These are phyloP conservation scores for Cryptops parisi DNA, from an alignment of 2,888 invertebrate species.

Conservation along the genomic window DNA sequence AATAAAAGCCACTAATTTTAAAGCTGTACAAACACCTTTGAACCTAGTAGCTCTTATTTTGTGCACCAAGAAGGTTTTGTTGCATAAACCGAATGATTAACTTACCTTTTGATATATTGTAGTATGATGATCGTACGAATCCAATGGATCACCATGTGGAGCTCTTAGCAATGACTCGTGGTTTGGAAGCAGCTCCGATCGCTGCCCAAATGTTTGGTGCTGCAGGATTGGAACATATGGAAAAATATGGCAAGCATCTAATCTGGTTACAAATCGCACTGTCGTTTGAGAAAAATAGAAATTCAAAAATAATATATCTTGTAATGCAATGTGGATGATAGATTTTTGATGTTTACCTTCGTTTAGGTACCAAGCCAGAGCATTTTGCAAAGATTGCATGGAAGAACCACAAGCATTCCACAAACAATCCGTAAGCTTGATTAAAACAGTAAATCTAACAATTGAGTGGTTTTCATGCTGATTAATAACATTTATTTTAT, in stretches of 20 bases:
- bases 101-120: slow-evolving; percentile 10
- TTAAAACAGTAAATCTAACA: background rate
- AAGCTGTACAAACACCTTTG: too few species aligned
- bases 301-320: too few species aligned
- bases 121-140: slow-evolving; percentile 67
- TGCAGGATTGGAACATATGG: slow-evolving; percentile 91
- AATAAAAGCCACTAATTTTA: too few species aligned
- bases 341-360: background rate
- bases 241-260: slow-evolving; percentile 52
- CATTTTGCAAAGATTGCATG: slow-evolving; percentile 96
- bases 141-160: slow-evolving; percentile 79
- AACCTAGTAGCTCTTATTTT: too few species aligned
- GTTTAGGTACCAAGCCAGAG: slow-evolving; percentile 57
- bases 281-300: too few species aligned
- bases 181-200: slow-evolving; percentile 67
- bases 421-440: slow-evolving; percentile 69
- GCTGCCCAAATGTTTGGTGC: slow-evolving; percentile 94
- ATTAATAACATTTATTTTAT: background rate
- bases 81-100: too few species aligned
- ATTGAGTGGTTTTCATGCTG: background rate
- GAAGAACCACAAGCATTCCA: slow-evolving; percentile 94
- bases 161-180: slow-evolving; percentile 66
- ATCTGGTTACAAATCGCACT: background rate
- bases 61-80: too few species aligned
- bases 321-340: too few species aligned